Conservation (phyloP, 2,797 vertebrate species). For the Streptopelia turtur region DNA sequence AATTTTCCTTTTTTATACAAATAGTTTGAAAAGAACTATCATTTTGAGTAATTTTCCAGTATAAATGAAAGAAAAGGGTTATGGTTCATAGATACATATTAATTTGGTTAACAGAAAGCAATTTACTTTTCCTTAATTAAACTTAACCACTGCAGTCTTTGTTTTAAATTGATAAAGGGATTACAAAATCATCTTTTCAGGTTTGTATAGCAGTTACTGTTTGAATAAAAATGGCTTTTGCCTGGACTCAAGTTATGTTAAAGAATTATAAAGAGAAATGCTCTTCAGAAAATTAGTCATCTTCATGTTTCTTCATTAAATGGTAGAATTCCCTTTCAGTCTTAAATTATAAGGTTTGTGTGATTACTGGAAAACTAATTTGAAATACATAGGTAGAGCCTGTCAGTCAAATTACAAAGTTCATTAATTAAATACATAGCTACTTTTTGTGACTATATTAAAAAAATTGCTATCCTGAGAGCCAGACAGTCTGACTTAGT, state of each 20-base stretch:
- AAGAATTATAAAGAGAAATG: background rate
- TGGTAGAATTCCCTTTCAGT: background rate
- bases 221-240: conserved; percentile 53
- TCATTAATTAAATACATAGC: background rate
- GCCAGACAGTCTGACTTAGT: background rate
- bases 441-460: background rate
- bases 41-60: conserved; percentile 30
- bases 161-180: conserved; percentile 67
- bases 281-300: background rate
- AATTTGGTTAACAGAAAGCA: conserved; percentile 51
- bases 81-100: conserved; percentile 56
- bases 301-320: background rate
- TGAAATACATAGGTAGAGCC: background rate
- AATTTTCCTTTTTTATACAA: background rate
- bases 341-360: background rate
- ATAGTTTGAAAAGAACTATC: background rate
- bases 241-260: background rate
- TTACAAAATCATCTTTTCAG: conserved; percentile 57
- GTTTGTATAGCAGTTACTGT: conserved; percentile 24
- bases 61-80: conserved; percentile 35
- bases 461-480: background rate
- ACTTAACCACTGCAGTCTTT: conserved; percentile 30
- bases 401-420: background rate
- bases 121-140: conserved; percentile 68
- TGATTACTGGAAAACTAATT: background rate